These are phyloP conservation scores for Potamarius usumacintae DNA, from an alignment of 2,113 vertebrate species.

Conservation along the genomic window DNA sequence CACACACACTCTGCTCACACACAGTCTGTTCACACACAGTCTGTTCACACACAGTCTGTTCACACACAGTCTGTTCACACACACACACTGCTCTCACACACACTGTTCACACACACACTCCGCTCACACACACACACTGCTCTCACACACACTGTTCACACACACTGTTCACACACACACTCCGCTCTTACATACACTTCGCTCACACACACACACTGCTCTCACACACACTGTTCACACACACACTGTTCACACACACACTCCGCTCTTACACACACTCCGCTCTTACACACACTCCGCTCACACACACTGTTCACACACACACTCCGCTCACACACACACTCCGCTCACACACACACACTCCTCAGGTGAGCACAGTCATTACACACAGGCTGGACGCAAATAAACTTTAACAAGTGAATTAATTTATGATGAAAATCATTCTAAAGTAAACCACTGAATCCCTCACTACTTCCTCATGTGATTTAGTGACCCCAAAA, in stretches of 20 bases:
- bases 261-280: neutral
- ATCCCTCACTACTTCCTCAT: neutral
- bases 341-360: too few relatives aligned
- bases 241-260: neutral
- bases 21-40: neutral
- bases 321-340: neutral
- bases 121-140: neutral
- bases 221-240: neutral
- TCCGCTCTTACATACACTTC: neutral
- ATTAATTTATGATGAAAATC: neutral
- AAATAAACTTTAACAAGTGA: neutral
- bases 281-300: neutral
- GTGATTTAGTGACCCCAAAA: neutral
- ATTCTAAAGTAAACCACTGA: neutral
- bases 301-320: neutral
- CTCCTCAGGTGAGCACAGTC: too few relatives aligned
- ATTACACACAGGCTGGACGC: neutral
- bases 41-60: neutral
- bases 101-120: neutral
- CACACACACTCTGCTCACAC: neutral
- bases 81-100: neutral
- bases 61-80: neutral
- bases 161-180: neutral
- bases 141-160: neutral
- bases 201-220: neutral